Conservation (phyloP, 2,797 vertebrate species). For the Heteromormyrus szaboi region DNA sequence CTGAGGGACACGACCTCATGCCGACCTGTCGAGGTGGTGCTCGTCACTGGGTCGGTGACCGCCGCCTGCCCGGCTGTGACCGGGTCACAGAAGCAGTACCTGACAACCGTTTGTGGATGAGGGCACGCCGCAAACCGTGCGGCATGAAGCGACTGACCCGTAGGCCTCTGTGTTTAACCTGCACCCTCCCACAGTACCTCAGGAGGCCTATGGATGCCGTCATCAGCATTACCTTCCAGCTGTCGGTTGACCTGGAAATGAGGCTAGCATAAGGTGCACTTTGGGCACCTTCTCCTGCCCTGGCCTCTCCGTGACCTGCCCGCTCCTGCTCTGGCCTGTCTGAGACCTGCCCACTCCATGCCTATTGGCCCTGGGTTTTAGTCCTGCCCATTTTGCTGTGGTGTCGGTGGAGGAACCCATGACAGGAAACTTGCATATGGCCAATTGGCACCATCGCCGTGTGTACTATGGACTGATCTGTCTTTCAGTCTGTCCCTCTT, state of each 20-base stretch:
- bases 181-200: background rate
- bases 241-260: background rate
- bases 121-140: background rate
- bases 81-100: background rate
- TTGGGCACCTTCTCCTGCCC: background rate
- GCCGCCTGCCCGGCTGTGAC: background rate
- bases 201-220: background rate
- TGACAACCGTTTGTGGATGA: background rate
- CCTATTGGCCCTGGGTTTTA: background rate
- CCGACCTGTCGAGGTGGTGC: background rate
- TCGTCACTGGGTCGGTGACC: background rate
- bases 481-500: conserved; percentile 47
- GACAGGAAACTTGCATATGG: conserved; percentile 37
- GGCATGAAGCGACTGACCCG: too few relatives aligned
- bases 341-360: background rate
- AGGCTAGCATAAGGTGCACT: background rate
- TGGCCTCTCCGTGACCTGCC: background rate
- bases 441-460: conserved; percentile 44
- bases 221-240: background rate
- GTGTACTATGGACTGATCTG: conserved; percentile 55
- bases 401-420: conserved; percentile 26
- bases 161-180: background rate
- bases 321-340: background rate
- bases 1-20: background rate
- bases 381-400: background rate